Evolutionary conservation across 2,113 vertebrate species (phyloP).

Genomic region (Mus spicilegus): DNA sequence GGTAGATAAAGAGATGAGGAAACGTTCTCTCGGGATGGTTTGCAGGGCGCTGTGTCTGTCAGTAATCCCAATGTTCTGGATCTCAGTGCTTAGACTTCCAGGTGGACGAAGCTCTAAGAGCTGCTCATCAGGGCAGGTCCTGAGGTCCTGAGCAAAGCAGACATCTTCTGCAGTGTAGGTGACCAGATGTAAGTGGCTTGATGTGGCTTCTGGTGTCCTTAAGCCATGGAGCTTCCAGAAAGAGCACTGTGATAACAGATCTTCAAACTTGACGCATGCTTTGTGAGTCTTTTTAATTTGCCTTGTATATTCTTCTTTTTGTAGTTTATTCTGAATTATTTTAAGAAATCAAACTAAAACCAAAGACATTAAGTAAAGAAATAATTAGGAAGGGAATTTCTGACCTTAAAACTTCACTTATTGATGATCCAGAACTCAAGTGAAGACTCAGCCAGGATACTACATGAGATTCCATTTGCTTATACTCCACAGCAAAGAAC

Average conservation of each 20-base stretch:
- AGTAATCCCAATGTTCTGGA: background rate
- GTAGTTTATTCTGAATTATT: constrained; percentile 11
- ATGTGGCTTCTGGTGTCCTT: background rate
- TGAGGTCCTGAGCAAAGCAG: too few relatives aligned
- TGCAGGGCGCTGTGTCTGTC: background rate
- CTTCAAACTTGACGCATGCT: background rate
- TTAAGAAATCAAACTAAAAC: constrained; percentile 27
- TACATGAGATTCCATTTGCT: background rate
- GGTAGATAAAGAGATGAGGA: background rate
- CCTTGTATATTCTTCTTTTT: constrained; percentile 3
- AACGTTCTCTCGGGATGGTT: background rate
- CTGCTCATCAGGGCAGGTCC: background rate
- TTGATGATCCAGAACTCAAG: background rate
- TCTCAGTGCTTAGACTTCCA: background rate
- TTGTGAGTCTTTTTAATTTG: background rate
- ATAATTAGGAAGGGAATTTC: background rate
- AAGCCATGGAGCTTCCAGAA: background rate
- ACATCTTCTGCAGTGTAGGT: background rate
- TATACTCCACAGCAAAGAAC: background rate
- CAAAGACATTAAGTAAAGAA: background rate
- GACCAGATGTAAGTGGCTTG: background rate
- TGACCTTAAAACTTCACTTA: background rate
- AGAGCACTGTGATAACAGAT: background rate
- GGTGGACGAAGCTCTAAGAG: background rate
- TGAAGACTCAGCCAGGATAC: background rate